Evolutionary conservation across 2,797 vertebrate genomes (phyloP).

Genomic region (Thalassophryne amazonica): DNA sequence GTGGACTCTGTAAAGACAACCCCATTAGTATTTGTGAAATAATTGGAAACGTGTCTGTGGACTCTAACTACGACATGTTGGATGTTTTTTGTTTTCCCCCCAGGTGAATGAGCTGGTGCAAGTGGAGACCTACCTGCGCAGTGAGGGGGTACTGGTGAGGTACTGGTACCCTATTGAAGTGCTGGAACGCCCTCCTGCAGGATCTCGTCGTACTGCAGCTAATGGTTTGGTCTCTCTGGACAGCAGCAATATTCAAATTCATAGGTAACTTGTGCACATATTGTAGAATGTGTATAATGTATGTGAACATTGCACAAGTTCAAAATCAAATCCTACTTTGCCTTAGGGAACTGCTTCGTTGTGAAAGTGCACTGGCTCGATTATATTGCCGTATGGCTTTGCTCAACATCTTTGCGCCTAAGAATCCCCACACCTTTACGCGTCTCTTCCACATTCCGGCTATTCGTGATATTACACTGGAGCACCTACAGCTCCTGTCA

Average conservation of each 20-base stretch:
- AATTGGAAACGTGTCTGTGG: neutral
- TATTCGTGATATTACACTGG: conserved; percentile 94
- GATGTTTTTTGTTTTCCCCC: conserved; percentile 28
- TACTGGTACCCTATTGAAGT: conserved; percentile 99
- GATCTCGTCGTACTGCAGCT: conserved; percentile 93
- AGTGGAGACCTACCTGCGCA: conserved; percentile 95
- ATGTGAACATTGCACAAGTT: neutral
- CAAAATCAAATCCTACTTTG: neutral
- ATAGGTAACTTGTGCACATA: conserved; percentile 78
- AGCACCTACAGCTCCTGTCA: conserved; percentile 95
- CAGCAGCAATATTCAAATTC: conserved; percentile 97
- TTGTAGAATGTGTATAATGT: neutral
- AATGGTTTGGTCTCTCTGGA: conserved; percentile 94
- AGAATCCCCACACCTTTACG: conserved; percentile 93
- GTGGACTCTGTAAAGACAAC: conserved; percentile 89
- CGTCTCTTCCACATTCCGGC: conserved; percentile 97
- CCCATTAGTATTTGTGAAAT: neutral
- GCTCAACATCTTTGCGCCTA: conserved; percentile 96
- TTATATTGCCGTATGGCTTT: conserved; percentile 96
- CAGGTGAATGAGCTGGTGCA: conserved; percentile 96
- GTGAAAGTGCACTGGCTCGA: conserved; percentile 90
- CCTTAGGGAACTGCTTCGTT: conserved; percentile 90
- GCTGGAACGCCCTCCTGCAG: conserved; percentile 92
- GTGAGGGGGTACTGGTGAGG: conserved; percentile 94
- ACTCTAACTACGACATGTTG: neutral